Evolutionary conservation across 1,140 invertebrate species (phyloP), one percentile per base, ranked within the genome.

Genomic region (Drosophila trapezifrons): DNA sequence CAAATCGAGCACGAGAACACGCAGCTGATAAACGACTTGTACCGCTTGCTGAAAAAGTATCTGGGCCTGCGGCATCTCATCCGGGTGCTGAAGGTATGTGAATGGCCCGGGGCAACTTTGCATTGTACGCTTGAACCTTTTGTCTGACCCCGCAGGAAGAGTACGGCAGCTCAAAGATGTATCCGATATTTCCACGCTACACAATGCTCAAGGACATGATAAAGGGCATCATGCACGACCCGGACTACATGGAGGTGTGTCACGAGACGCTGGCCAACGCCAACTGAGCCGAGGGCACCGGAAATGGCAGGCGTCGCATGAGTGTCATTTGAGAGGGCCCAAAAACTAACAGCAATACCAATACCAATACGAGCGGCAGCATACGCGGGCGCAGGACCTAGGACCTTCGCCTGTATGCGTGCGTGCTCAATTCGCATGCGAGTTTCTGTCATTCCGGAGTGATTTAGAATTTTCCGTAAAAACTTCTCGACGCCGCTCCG

Each of bases 151-250:
- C 55, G 60, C 94, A 97, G 96, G 94, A 95, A 57, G 96, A 97
- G 83, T 98, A 98, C 92, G 95, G 96, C 76, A 96, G 95, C 86
- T 96, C 97, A 29, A 98, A 98, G 93, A 94, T 97, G 81, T 98
- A 98, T 92, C 97, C 97, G 40, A 97, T 98, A 93, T 96, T 98
- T 85, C 97, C 97, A 15, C 95, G 97, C 47, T 98, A 98, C 93
- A 96, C 96, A 47, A 97, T 98, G 94, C 94, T 98, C 52, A 98
- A 98, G 92, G 97, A 98, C 90, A 97, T 98, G 97, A 98, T 98
- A 90, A 98, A 98, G 93, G 96, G 97, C 89, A 97, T 98, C 78
- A 97, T 98, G 95, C 95, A 97, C 79, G 96, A 98, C 93, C 97
- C 97, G 7, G 96, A 97, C 92, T 98, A 98, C 93, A 97, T 98